phyloP scores from a whole-genome alignment of 2,888 invertebrate species.

The Nemoura dubitans region DNA sequence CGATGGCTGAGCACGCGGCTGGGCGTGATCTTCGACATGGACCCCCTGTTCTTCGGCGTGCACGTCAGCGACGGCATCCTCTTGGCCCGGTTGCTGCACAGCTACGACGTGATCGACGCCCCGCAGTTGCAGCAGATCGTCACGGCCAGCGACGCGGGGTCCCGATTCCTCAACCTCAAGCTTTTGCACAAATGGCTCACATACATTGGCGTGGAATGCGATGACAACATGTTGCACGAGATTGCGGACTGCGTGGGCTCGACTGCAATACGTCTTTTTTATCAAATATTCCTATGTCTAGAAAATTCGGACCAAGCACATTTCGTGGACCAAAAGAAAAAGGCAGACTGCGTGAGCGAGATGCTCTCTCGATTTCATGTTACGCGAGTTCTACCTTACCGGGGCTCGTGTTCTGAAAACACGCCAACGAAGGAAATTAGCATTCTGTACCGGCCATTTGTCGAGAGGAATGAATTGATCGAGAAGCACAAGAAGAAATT shows the following conservation, averaged over 20 bases:
- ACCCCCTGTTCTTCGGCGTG: slow-evolving; percentile 65
- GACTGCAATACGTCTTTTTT: slow-evolving; percentile 66
- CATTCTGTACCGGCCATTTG: slow-evolving; percentile 61
- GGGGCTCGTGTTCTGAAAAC: slow-evolving; percentile 49
- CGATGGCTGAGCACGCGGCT: slow-evolving; percentile 69
- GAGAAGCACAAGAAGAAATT: slow-evolving; percentile 68
- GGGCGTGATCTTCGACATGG: slow-evolving; percentile 65
- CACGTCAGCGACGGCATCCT: slow-evolving; percentile 68
- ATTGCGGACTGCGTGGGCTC: slow-evolving; percentile 65
- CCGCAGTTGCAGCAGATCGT: slow-evolving; percentile 65
- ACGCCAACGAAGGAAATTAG: slow-evolving; percentile 50
- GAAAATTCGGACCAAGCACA: slow-evolving; percentile 67
- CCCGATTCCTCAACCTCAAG: slow-evolving; percentile 65
- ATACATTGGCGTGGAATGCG: slow-evolving; percentile 62
- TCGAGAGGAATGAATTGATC: slow-evolving; percentile 64
- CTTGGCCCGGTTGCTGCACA: slow-evolving; percentile 66
- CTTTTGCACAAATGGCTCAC: slow-evolving; percentile 66
- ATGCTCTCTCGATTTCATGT: slow-evolving; percentile 54
- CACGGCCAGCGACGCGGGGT: slow-evolving; percentile 59
- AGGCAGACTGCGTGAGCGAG: slow-evolving; percentile 53
- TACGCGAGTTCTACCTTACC: slow-evolving; percentile 51
- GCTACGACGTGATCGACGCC: slow-evolving; percentile 68
- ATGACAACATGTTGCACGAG: slow-evolving; percentile 61
- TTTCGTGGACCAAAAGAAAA: slow-evolving; percentile 64
- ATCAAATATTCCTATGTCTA: slow-evolving; percentile 69